Evolutionary conservation across 2,888 invertebrate species (phyloP), one percentile per base, ranked within the genome.

Genomic region (Hoplodrina ambigua): DNA sequence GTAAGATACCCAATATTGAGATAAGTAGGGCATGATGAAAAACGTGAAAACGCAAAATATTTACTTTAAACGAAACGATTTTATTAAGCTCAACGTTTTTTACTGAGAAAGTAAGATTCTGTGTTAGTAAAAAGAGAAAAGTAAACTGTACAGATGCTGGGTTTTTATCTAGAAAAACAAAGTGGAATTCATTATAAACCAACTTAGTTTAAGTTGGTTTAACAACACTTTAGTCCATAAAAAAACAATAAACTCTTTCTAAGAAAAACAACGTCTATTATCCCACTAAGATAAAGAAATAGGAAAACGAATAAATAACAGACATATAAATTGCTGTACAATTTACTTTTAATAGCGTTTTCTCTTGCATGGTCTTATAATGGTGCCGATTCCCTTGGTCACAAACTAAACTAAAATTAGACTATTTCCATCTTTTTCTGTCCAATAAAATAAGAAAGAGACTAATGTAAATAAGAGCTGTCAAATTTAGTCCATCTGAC

Each of bases 21-120:
- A 52, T 33, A 72, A 78, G 61, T 82, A 69, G 80, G 72, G 17
- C 80, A 77, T 53, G 59, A 57, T 59, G 60, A 65, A 63, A 65
- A 66, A 60, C 67, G 62, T 70, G n/a, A n/a, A 63, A 56, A 58
- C 52, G 71, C 64, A 77, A 58, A 81, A 81, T 81, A 81, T 78
- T 81, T 81, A 80, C 64, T 30, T 56, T 55, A 68, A 68, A 57
- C 54, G 66, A 61, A 75, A 63, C 64, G 66, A 56, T 75, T 75
- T 55, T 56, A 78, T 57, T 64, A 61, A 73, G 53, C 54, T 63
- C 54, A 60, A 25, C 17, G n/a, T 75, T 66, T 63, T 70, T 66
- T 79, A 80, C 72, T 62, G 37, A 56, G 67, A 72, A 72, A 55
- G 67, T 67, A 44, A 53, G 33, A 62, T 60, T n/a, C 63, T 55